These are phyloP conservation scores for Lepidocolaptes lacrymiger DNA, from an alignment of 2,797 vertebrate genomes.

Conservation along the genomic window DNA sequence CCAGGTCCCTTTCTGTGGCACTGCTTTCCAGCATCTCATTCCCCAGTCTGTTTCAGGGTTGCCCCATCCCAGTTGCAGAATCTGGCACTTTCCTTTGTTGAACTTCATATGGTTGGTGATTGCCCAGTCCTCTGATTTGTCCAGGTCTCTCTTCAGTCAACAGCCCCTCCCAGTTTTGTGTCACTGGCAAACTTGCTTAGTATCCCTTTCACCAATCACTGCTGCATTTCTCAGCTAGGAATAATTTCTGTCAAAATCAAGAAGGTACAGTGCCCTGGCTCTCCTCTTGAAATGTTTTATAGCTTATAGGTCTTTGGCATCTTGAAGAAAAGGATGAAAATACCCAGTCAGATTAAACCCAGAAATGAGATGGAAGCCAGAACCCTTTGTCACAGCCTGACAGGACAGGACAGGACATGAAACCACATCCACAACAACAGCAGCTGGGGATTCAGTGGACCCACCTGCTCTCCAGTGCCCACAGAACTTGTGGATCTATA, in stretches of 20 bases:
- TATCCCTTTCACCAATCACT: background rate
- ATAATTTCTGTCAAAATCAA: background rate
- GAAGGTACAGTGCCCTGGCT: accelerated
- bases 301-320: background rate
- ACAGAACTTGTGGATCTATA: background rate
- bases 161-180: background rate
- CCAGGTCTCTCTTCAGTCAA: background rate
- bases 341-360: background rate
- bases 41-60: background rate
- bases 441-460: accelerated
- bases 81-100: background rate
- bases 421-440: accelerated
- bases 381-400: accelerated
- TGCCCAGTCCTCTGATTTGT: background rate
- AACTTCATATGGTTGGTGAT: background rate
- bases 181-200: background rate
- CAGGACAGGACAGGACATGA: background rate
- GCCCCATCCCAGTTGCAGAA: background rate
- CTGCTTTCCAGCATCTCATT: background rate
- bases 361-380: background rate
- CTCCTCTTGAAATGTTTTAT: background rate
- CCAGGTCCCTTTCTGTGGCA: background rate
- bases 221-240: background rate
- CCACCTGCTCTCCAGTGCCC: background rate
- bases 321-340: background rate